Conservation (phyloP, 2,888 invertebrate genomes). For the Germaria angustata region DNA sequence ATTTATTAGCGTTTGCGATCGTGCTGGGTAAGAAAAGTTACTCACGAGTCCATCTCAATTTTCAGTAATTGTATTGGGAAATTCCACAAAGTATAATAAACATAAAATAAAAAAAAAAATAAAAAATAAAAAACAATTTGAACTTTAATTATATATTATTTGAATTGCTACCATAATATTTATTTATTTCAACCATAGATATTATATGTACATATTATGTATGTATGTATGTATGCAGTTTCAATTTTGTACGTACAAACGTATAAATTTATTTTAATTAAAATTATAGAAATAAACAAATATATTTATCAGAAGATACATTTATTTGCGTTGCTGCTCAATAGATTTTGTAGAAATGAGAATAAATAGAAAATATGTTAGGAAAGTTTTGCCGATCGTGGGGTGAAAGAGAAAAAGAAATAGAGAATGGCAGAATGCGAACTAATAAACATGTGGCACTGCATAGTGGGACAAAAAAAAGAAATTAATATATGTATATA, state of each 20-base stretch:
- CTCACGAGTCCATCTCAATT: background rate
- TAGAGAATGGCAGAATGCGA: background rate
- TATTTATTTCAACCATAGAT: background rate
- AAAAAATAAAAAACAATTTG: too few relatives aligned
- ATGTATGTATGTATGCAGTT: too few relatives aligned
- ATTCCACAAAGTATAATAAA: constrained; percentile 17
- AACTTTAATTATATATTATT: constrained; percentile 47
- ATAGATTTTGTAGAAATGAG: constrained; percentile 43
- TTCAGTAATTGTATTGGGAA: constrained; percentile 13
- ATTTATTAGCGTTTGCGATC: too few relatives aligned
- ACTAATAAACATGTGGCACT: background rate
- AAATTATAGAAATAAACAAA: constrained; percentile 41
- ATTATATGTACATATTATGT: too few relatives aligned
- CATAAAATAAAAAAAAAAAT: constrained; percentile 22
- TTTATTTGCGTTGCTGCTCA: constrained; percentile 21
- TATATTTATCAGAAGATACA: constrained; percentile 27
- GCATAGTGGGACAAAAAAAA: background rate
- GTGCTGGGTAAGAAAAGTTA: background rate
- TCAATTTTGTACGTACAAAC: background rate
- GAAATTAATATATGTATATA: too few relatives aligned
- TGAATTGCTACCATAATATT: constrained; percentile 39
- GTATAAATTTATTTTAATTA: constrained; percentile 22
- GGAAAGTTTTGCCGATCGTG: background rate
- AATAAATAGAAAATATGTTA: background rate
- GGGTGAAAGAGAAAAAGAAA: background rate